Evolutionary conservation across 2,888 invertebrate species (phyloP), one percentile per base, ranked within the genome.

Genomic region (Venusia cambrica): DNA sequence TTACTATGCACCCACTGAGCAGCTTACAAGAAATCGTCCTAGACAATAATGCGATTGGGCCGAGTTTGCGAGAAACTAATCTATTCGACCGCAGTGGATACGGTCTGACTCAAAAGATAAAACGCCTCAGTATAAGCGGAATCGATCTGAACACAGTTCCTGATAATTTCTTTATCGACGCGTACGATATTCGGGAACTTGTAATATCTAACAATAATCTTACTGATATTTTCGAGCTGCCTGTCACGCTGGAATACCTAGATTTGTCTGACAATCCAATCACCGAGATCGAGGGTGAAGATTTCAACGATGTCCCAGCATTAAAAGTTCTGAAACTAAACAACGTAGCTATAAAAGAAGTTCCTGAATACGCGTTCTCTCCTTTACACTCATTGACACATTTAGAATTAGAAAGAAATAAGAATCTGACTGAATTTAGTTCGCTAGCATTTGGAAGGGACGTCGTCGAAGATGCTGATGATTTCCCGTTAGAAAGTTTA

Each of bases 201-300:
- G 64, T 71, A 1, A 65, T 90, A 28, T 73, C 88, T 0, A 81
- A 88, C 31, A 92, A 92, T 55, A 81, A 85, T 5, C 66, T 92
- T 1, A 66, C 56, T 0, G 69, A 71, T 2, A 64, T 91, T 4
- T 92, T 92, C 10, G 72, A 80, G 14, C 54, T 92, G 30, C 91
- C 92, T 0, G 79, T 74, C 11, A 87, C 87, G 0, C 51, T 92
- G 3, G 79, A 89, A 54, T 85, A 88, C 39, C 68, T 92, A 7
- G 92, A 92, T 62, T 51, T 92, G 5, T 92, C 92, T 0, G 89
- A 89, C 21, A 92, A 91, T 29, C 83, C 88, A 4, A 83, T 92
- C 2, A 50, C 58, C 1, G 72, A 73, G 7, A 63, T 92, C 11
- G 72, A 79, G 1, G 70, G 73, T 0, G 87, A 83, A 46, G 83